Percentiles rank a stretch among this genome's conserved stretches.
phyloP scores from a whole-genome alignment of 2,797 vertebrate genomes.

The Chiloscyllium punctatum region DNA sequence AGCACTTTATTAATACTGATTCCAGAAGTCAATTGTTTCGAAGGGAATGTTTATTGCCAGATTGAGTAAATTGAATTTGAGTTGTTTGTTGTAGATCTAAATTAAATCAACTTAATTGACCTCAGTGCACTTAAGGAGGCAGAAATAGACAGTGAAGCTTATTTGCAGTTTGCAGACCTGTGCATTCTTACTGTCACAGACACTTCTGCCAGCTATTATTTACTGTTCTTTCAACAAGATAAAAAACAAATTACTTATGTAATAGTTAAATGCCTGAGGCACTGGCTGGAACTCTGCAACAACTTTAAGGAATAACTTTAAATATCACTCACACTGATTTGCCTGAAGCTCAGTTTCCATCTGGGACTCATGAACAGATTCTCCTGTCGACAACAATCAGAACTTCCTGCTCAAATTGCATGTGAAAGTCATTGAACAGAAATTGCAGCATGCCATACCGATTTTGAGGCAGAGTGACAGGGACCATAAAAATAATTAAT shows the following conservation, averaged over 20 bases:
- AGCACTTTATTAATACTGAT: not conserved
- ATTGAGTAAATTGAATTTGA: not conserved
- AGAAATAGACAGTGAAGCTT: not conserved
- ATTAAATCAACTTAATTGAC: not conserved
- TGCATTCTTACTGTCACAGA: not conserved
- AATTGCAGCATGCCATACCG: not conserved
- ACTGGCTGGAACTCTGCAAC: not conserved
- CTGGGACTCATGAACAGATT: not conserved
- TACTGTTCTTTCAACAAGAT: not conserved
- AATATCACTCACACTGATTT: constrained; percentile 6
- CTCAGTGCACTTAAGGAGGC: not conserved
- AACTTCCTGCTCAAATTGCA: not conserved
- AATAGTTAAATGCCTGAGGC: not conserved
- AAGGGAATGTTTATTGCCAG: not conserved
- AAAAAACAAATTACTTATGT: not conserved
- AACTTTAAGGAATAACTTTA: not conserved
- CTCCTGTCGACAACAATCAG: not conserved
- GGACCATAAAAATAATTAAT: too few relatives aligned
- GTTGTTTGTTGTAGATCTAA: not conserved
- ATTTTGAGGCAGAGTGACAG: not conserved
- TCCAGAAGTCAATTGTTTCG: not conserved
- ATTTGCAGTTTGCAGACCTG: not conserved
- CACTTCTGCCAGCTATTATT: not conserved
- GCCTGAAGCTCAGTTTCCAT: not conserved
- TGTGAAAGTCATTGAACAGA: not conserved